Evolutionary conservation across 2,113 vertebrate genomes (phyloP).

Genomic region (Engystomops pustulosus): DNA sequence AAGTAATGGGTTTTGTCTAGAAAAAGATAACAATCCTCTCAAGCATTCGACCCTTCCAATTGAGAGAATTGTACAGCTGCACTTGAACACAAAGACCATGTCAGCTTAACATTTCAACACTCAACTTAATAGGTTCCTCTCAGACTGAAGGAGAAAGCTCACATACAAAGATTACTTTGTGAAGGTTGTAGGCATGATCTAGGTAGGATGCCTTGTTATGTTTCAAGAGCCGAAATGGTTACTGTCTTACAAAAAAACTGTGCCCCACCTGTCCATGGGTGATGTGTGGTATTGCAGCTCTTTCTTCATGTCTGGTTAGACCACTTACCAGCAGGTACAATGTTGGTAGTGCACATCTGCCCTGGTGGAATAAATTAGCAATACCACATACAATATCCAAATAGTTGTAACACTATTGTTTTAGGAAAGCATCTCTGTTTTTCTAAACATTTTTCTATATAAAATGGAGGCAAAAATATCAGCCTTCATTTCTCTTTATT

Average conservation of each 20-base stretch:
- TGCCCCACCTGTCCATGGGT: background rate
- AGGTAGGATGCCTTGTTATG: background rate
- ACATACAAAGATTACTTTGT: constrained; percentile 53
- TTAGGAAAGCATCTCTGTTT: no score
- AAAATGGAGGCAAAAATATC: no score
- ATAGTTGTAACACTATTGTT: background rate
- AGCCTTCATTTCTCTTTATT: no score
- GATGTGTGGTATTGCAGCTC: background rate
- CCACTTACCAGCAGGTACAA: background rate
- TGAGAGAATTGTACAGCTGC: constrained; percentile 65
- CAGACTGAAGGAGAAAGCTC: constrained; percentile 64
- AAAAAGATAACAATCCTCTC: constrained; percentile 67
- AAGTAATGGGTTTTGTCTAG: constrained; percentile 68
- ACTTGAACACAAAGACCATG: constrained; percentile 63
- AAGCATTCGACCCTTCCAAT: constrained; percentile 64
- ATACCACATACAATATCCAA: background rate
- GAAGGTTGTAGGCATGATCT: constrained; percentile 22
- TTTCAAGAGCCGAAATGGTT: background rate
- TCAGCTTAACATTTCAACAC: constrained; percentile 68
- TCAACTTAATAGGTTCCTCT: constrained; percentile 71
- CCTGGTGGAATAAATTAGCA: background rate
- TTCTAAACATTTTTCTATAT: no score
- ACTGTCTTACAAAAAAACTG: background rate
- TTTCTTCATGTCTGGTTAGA: no score
- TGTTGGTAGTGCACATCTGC: no score